Conservation (phyloP, 64 coral and sea anemone species). For the Astreopora myriophthalma region DNA sequence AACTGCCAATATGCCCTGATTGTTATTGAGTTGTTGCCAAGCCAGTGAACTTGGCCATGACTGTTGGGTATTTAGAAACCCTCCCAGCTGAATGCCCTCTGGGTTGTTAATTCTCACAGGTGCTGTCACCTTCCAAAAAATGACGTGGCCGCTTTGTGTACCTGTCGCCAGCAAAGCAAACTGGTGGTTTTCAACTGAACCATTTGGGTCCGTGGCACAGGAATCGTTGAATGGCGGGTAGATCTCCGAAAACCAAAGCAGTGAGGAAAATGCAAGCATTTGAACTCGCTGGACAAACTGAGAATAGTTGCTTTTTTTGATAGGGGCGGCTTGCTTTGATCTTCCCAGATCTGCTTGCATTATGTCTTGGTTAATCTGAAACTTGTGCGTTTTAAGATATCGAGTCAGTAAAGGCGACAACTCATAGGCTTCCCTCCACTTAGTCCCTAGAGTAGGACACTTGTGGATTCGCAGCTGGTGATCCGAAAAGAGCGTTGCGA, state of each 20-base stretch:
- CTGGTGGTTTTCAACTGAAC: neutral
- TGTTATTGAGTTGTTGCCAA: neutral
- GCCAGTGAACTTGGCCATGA: slow-evolving; percentile 4
- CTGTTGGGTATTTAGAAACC: neutral
- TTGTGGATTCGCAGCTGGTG: slow-evolving; percentile 50
- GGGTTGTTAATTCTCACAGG: neutral
- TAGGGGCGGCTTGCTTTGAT: neutral
- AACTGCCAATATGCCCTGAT: slow-evolving; percentile 7
- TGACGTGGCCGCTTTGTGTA: neutral
- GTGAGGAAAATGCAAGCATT: neutral
- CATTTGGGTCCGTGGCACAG: neutral
- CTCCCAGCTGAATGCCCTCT: neutral
- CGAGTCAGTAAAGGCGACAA: slow-evolving; percentile 20
- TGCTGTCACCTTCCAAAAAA: neutral
- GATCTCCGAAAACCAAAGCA: slow-evolving; percentile 33
- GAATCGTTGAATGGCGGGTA: neutral
- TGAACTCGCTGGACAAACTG: neutral
- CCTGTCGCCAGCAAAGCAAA: slow-evolving; percentile 8
- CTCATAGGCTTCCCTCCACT: slow-evolving; percentile 49
- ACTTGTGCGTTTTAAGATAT: slow-evolving; percentile 19
- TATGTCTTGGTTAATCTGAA: slow-evolving; percentile 12
- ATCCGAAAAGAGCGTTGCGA: slow-evolving; percentile 65
- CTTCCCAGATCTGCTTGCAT: neutral
- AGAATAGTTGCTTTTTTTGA: neutral
- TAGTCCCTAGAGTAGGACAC: neutral